Evolutionary conservation across 2,888 invertebrate species (phyloP), one percentile per base, ranked within the genome.

Genomic region (Oscheius myriophilus): DNA sequence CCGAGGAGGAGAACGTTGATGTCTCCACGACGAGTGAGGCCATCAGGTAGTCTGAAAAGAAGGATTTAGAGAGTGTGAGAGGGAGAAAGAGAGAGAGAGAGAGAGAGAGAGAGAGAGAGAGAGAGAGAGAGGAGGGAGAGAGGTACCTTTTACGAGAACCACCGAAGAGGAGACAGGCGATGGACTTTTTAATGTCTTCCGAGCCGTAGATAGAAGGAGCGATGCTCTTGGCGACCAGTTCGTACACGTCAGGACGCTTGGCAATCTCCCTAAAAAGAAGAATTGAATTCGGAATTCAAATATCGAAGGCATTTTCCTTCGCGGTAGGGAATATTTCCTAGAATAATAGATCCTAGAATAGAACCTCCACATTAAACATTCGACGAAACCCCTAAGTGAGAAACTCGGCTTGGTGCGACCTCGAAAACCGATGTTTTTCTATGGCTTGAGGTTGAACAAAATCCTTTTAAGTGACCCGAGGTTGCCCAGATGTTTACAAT

Each of bases 181-280:
- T 94, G 2, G 97, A 94, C 88, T 95, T 97, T 88, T 98, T 98
- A 81, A 98, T 95, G 87, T 99, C 97, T 0, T 89, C 87, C 23
- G 92, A 92, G 0, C 98, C 98, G 87, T 91, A 98, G 77, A 99
- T 97, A 78, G 96, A 96, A 0, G 98, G 98, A 0, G 98, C 97
- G 84, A 98, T 92, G 59, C 95, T 96, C 81, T 90, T 91, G 0
- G 95, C 91, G 67, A 98, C 90, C 67, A 92, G 91, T 1, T 97
- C 95, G 86, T 95, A 95, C 55, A 96, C 91, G 87, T 95, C 92
- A 0, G 92, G 91, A 9, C 92, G 91, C 0, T 92, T 91, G 0
- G 96, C 93, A 84, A 98, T 63, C 43, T 79, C 74, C 25, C 71
- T 69, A 67, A 64, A 62, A 58, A 14, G 25, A 21, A 23, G n/a